Conservation (phyloP, 2,888 invertebrate genomes). For the Himalopsyche kuldschensis region DNA sequence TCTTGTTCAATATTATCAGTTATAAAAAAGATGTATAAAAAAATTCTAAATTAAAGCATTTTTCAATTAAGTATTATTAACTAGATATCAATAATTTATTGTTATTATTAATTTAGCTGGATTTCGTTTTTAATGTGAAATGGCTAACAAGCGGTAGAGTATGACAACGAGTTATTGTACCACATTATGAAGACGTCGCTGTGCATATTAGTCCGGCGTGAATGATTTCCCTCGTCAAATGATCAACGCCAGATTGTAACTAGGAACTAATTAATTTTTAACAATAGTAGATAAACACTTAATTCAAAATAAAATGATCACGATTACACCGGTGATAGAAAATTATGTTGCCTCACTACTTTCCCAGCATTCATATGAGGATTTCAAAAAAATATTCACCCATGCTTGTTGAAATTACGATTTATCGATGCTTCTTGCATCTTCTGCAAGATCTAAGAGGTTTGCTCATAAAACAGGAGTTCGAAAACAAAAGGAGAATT, state of each 20-base stretch:
- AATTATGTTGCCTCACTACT: neutral
- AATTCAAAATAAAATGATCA: neutral
- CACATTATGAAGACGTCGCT: neutral
- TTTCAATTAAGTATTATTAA: neutral
- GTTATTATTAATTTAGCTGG: neutral
- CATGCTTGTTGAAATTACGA: no score
- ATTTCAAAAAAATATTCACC: no score
- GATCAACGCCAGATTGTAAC: neutral
- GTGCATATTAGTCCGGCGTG: neutral
- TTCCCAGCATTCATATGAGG: neutral
- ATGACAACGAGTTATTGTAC: neutral
- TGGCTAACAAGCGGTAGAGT: neutral
- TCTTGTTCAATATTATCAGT: conserved; percentile 1
- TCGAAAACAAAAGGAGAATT: neutral
- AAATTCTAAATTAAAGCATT: conserved; percentile 1
- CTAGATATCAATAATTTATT: neutral
- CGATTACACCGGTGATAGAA: neutral
- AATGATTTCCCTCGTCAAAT: neutral
- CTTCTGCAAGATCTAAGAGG: no score
- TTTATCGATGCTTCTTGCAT: no score
- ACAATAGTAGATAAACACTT: neutral
- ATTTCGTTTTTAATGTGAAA: neutral
- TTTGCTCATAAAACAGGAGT: neutral
- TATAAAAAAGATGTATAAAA: conserved; percentile 1
- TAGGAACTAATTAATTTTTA: neutral